Percentiles rank a stretch among this genome's conserved stretches.
phyloP scores from a whole-genome alignment of 1,140 invertebrate genomes.

The Orchestia grillus region DNA sequence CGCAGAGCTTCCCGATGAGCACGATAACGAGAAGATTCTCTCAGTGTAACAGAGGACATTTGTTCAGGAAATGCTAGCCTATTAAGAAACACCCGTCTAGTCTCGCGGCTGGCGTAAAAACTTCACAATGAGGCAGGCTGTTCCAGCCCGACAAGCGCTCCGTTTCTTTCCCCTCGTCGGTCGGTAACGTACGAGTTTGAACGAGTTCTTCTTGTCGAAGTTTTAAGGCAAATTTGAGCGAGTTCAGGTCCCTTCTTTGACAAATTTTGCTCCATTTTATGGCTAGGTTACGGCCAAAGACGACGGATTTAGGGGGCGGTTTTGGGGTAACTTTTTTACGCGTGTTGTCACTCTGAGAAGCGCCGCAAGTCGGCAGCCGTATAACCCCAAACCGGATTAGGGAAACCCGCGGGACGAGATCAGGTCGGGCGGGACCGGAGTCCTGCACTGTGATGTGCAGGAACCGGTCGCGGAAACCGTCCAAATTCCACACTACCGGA shows the following conservation, averaged over 20 bases:
- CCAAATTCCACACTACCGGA: not conserved
- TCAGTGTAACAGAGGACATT: not conserved
- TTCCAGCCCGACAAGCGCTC: not conserved
- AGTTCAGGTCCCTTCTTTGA: slow-evolving; percentile 42
- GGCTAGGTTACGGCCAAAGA: slow-evolving; percentile 39
- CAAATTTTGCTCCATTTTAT: slow-evolving; percentile 51
- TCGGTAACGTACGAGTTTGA: slow-evolving; percentile 11
- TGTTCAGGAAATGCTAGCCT: not conserved
- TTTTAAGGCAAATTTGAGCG: slow-evolving; percentile 51
- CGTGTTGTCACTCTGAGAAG: slow-evolving; percentile 48
- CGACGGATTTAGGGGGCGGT: slow-evolving; percentile 43
- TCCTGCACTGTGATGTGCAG: not conserved
- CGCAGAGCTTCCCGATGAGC: too few relatives aligned
- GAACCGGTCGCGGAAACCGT: not conserved
- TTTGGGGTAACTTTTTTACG: slow-evolving; percentile 33
- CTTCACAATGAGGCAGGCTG: not conserved
- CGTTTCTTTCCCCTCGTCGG: not conserved
- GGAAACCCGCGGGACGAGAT: not conserved
- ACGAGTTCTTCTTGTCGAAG: slow-evolving; percentile 47
- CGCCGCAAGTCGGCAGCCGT: not conserved
- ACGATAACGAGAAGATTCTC: not conserved
- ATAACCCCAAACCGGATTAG: slow-evolving; percentile 35
- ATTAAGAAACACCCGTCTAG: not conserved
- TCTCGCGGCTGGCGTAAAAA: not conserved
- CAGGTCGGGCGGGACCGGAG: too few relatives aligned